Evolutionary conservation across 2,113 vertebrate genomes (phyloP).

Genomic region (Mystacornis crossleyi): DNA sequence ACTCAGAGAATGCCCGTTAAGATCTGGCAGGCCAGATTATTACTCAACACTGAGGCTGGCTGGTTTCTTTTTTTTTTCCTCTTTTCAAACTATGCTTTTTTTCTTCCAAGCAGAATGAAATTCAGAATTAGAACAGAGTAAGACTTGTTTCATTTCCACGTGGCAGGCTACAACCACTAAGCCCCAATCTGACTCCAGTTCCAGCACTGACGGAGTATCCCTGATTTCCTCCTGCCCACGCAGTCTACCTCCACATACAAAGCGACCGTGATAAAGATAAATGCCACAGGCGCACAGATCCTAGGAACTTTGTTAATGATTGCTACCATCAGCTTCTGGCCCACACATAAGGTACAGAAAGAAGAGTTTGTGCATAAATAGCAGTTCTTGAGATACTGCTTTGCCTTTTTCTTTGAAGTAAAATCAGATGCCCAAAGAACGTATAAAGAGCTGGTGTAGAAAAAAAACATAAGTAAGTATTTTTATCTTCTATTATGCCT

Average conservation of each 20-base stretch:
- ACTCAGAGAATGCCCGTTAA: background rate
- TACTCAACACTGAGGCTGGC: background rate
- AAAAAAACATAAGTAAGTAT: background rate
- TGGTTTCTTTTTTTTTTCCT: fast-evolving
- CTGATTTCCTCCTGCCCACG: background rate
- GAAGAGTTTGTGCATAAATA: background rate
- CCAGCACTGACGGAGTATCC: background rate
- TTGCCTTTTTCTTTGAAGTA: background rate
- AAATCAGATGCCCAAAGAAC: background rate
- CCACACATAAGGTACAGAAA: background rate
- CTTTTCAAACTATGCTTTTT: background rate
- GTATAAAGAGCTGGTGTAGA: background rate
- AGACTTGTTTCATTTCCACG: background rate
- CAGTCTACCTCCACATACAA: background rate
- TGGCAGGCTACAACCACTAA: background rate
- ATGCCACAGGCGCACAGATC: background rate
- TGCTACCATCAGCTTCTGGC: background rate
- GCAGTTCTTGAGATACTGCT: background rate
- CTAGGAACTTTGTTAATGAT: background rate
- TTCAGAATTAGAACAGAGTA: background rate
- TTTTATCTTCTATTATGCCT: background rate
- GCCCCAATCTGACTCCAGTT: background rate
- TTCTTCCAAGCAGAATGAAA: background rate
- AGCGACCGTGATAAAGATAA: background rate
- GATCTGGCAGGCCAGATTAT: background rate